phyloP scores from a whole-genome alignment of 2,113 vertebrate species.

The Theropithecus gelada region DNA sequence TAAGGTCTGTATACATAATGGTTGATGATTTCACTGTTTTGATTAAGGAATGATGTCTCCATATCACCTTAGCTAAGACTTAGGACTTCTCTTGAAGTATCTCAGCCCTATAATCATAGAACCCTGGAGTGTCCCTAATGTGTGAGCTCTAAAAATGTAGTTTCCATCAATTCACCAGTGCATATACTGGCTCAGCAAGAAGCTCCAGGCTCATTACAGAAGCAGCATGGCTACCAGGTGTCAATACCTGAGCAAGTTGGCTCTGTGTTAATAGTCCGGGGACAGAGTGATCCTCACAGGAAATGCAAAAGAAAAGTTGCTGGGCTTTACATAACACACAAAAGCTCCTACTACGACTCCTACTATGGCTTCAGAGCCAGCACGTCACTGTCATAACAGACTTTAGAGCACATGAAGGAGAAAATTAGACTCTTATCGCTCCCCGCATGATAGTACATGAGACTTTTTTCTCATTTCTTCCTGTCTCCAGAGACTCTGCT shows the following conservation, averaged over 20 bases:
- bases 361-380: neutral
- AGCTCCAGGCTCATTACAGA: neutral
- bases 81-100: neutral
- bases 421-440: conserved; percentile 33
- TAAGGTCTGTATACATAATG: neutral
- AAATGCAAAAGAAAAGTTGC: neutral
- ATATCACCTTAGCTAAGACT: neutral
- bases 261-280: neutral
- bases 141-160: no score
- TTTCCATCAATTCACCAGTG: neutral
- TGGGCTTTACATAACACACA: neutral
- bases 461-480: neutral
- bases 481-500: neutral
- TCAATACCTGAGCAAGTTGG: neutral
- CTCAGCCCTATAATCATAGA: neutral
- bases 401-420: neutral
- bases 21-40: neutral
- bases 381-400: neutral
- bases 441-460: neutral
- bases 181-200: neutral
- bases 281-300: neutral
- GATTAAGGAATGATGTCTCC: neutral
- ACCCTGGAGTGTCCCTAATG: no score
- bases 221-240: neutral
- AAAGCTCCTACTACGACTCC: neutral